phyloP scores from a whole-genome alignment of 2,113 vertebrate species.

The Dendrocopos noguchii region DNA sequence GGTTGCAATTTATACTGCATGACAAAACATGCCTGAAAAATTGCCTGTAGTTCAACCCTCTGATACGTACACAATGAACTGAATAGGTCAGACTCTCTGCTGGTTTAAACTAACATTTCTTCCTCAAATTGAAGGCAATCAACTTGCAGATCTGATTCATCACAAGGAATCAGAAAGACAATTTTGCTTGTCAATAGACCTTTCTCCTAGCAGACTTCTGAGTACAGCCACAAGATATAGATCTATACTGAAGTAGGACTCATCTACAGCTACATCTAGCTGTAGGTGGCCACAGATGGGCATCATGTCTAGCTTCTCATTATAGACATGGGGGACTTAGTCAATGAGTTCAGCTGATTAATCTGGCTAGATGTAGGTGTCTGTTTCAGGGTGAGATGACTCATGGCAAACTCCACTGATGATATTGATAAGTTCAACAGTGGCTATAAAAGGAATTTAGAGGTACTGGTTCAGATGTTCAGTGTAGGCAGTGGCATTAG shows the following conservation, averaged over 20 bases:
- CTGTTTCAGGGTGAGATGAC: not conserved
- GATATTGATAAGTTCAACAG: not conserved
- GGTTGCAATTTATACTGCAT: not conserved
- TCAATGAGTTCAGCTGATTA: not conserved
- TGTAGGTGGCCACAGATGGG: not conserved
- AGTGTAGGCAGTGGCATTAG: not conserved
- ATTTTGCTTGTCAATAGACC: not conserved
- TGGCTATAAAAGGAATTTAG: not conserved
- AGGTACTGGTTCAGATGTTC: not conserved
- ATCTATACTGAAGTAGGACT: not conserved
- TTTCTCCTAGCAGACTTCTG: not conserved
- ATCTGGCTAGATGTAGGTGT: not conserved
- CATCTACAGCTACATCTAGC: not conserved
- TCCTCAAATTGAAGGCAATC: not conserved
- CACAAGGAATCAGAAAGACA: not conserved
- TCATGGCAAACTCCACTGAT: not conserved
- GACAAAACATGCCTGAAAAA: not conserved
- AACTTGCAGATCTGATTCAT: not conserved
- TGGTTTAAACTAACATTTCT: not conserved
- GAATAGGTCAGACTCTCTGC: not conserved
- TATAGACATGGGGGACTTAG: not conserved
- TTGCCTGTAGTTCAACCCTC: not conserved
- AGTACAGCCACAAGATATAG: not conserved
- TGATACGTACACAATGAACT: not conserved
- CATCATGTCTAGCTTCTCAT: not conserved